These are phyloP conservation scores for Polyodon spathula DNA, from an alignment of 2,113 vertebrate species.

Conservation along the genomic window DNA sequence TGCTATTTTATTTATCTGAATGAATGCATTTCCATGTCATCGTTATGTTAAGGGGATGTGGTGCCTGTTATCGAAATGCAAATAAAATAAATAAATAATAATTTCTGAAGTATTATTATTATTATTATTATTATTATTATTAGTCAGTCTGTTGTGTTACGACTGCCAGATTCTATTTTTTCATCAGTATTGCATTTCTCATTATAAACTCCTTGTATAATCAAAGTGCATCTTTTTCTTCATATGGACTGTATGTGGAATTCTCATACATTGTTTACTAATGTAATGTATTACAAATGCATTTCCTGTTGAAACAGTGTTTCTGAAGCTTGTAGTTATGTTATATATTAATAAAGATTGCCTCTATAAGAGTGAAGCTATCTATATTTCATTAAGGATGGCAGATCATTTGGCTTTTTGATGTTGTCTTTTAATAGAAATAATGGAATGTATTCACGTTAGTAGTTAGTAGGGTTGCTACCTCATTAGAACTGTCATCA, in stretches of 20 bases:
- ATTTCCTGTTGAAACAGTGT: slow-evolving; percentile 4
- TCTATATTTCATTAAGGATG: too few relatives aligned
- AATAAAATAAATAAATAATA: too few relatives aligned
- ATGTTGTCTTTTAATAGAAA: too few relatives aligned
- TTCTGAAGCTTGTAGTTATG: not conserved
- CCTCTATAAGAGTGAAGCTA: too few relatives aligned
- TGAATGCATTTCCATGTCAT: slow-evolving; percentile 4
- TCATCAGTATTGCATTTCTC: slow-evolving; percentile 35
- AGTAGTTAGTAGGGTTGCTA: too few relatives aligned
- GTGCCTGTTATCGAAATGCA: too few relatives aligned
- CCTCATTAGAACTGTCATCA: too few relatives aligned
- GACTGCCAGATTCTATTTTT: slow-evolving; percentile 31
- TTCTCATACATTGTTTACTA: slow-evolving; percentile 41
- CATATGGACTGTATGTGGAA: slow-evolving; percentile 40
- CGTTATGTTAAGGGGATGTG: not conserved
- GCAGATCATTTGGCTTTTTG: too few relatives aligned
- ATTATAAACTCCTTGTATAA: slow-evolving; percentile 25
- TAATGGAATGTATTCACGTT: too few relatives aligned
- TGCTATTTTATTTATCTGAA: not conserved
- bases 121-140: slow-evolving; percentile 12
- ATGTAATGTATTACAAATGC: slow-evolving; percentile 56
- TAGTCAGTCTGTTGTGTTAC: slow-evolving; percentile 12
- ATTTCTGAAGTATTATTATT: slow-evolving; percentile 15
- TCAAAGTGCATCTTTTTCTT: slow-evolving; percentile 29
- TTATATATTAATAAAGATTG: too few relatives aligned